phyloP scores from a whole-genome alignment of 2,797 vertebrate genomes.

The Sebastes hopkinsi region DNA sequence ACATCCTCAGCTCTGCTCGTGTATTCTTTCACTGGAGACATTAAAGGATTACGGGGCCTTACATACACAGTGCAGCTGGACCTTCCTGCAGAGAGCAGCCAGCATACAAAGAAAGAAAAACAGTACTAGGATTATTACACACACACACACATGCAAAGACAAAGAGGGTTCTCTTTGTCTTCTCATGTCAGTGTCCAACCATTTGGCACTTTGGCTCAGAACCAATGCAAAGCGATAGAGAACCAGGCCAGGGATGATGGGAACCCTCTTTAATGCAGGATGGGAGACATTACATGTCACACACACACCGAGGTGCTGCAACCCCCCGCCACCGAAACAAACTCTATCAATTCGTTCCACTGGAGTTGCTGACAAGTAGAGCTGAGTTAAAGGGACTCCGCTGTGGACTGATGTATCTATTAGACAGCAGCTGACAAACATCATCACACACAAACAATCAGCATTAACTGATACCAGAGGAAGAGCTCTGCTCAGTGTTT shows the following conservation, averaged over 20 bases:
- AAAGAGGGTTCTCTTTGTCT: constrained; percentile 5
- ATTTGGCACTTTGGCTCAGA: constrained; percentile 41
- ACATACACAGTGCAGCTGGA: constrained; percentile 17
- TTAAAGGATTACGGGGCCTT: constrained; percentile 18
- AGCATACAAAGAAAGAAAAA: background rate
- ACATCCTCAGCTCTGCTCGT: constrained; percentile 20
- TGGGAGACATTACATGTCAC: constrained; percentile 26
- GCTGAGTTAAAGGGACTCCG: constrained; percentile 37
- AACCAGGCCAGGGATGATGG: constrained; percentile 44
- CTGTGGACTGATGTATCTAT: constrained; percentile 55
- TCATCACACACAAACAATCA: background rate
- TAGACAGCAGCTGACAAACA: constrained; percentile 48
- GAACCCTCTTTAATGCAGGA: constrained; percentile 39
- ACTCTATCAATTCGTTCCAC: constrained; percentile 67
- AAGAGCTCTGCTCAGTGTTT: background rate
- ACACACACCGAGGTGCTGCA: constrained; percentile 14
- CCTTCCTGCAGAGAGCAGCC: constrained; percentile 20
- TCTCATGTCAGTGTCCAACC: constrained; percentile 6
- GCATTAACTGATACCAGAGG: background rate
- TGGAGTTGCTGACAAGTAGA: constrained; percentile 46
- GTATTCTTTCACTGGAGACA: constrained; percentile 19
- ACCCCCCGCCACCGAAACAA: constrained; percentile 21
- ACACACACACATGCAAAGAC: constrained; percentile 4
- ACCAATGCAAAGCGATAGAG: constrained; percentile 29
- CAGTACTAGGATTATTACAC: background rate